phyloP scores from a whole-genome alignment of 2,797 vertebrate species.

The Morus bassanus region DNA sequence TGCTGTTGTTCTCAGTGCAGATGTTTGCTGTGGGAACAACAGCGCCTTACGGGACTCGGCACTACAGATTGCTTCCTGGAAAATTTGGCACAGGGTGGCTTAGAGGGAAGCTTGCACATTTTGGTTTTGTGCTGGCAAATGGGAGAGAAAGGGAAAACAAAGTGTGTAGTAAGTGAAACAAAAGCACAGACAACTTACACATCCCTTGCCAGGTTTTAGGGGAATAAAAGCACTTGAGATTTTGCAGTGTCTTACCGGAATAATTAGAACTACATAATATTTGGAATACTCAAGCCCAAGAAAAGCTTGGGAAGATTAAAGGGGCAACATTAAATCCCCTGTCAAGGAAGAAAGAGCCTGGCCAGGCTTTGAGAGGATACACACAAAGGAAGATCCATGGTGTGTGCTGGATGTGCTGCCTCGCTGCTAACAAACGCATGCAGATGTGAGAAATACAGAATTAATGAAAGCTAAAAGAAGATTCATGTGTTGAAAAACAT shows the following conservation, averaged over 20 bases:
- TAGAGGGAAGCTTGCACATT: slow-evolving; percentile 19
- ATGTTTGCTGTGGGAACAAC: slow-evolving; percentile 48
- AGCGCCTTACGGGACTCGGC: background rate
- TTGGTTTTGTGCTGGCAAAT: slow-evolving; percentile 37
- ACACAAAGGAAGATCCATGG: background rate
- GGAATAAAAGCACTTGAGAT: slow-evolving; percentile 45
- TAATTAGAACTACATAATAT: slow-evolving; percentile 41
- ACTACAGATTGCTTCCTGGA: slow-evolving; percentile 41
- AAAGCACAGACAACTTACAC: slow-evolving; percentile 32
- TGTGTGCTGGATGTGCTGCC: background rate
- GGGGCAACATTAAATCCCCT: background rate
- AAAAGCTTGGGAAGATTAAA: slow-evolving; percentile 48
- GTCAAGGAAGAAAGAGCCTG: background rate
- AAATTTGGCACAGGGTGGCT: slow-evolving; percentile 30
- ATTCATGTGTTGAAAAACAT: background rate
- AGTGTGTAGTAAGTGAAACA: slow-evolving; percentile 14
- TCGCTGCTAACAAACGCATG: background rate
- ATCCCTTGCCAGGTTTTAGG: slow-evolving; percentile 37
- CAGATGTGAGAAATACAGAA: background rate
- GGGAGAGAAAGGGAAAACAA: slow-evolving; percentile 44
- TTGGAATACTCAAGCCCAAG: slow-evolving; percentile 14
- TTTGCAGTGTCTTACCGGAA: background rate
- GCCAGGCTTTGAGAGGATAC: background rate
- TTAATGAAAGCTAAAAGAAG: background rate
- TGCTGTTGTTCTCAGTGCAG: slow-evolving; percentile 26